Evolutionary conservation across 2,113 vertebrate genomes (phyloP).

Genomic region (Clinocottus analis): DNA sequence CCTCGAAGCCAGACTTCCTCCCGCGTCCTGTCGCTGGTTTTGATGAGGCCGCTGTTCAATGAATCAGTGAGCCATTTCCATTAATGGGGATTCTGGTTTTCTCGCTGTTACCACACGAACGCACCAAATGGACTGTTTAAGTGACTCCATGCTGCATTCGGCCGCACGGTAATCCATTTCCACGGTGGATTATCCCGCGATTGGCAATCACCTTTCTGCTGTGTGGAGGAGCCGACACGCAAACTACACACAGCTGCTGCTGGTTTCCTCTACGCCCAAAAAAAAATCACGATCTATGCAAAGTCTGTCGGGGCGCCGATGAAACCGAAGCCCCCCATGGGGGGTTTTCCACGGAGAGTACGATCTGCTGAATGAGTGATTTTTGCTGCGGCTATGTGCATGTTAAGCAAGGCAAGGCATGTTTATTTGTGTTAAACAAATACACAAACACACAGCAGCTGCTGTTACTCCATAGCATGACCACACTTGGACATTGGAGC

Average conservation of each 20-base stretch:
- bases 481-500: too few species aligned
- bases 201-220: neutral
- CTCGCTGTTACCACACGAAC: neutral
- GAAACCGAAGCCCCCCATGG: neutral
- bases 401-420: too few species aligned
- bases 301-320: neutral
- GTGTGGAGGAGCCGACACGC: neutral
- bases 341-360: neutral
- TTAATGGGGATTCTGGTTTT: neutral
- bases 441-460: too few species aligned
- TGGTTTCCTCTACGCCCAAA: neutral
- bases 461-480: too few species aligned
- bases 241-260: neutral
- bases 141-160: neutral
- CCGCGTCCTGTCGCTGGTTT: neutral
- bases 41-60: neutral
- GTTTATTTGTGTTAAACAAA: too few species aligned
- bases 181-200: neutral
- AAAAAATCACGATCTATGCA: neutral
- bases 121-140: neutral
- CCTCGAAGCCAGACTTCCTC: neutral
- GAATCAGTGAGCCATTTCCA: neutral
- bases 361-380: neutral
- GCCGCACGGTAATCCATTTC: neutral
- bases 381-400: neutral